These are phyloP conservation scores for Campylorhamphus procurvoides DNA, from an alignment of 2,113 vertebrate genomes.

Conservation along the genomic window DNA sequence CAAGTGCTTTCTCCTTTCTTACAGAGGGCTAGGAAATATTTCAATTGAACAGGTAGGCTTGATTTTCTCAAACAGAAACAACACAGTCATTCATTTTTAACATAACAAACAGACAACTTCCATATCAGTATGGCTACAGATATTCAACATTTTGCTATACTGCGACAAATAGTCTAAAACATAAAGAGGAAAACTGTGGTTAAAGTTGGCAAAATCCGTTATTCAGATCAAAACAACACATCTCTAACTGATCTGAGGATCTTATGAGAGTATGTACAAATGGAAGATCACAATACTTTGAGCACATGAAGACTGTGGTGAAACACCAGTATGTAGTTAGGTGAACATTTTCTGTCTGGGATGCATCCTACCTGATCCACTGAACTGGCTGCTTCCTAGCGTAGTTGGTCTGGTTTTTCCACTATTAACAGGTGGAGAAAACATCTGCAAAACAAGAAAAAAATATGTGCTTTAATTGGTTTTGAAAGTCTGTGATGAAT, in stretches of 20 bases:
- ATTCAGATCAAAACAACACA: neutral
- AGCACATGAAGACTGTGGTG: neutral
- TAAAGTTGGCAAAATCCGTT: neutral
- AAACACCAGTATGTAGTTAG: neutral
- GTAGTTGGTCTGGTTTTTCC: conserved; percentile 97
- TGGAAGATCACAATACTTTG: neutral
- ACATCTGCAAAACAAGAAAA: conserved; percentile 87
- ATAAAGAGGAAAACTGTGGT: neutral
- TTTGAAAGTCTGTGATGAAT: neutral
- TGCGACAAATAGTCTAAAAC: neutral
- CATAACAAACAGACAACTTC: neutral
- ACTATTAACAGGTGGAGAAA: conserved; percentile 97
- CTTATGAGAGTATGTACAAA: neutral
- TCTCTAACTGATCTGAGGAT: neutral
- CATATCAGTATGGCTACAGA: neutral
- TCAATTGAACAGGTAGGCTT: neutral
- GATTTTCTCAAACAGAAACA: neutral
- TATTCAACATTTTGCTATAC: neutral
- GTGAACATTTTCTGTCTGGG: neutral
- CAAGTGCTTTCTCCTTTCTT: neutral
- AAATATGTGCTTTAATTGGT: neutral
- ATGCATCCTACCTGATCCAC: conserved; percentile 89
- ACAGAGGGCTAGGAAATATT: neutral
- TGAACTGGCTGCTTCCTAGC: conserved; percentile 97
- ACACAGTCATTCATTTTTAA: neutral